A percentile compares a stretch with the other conserved stretches of the same genome.
Evolutionary conservation across 2,113 vertebrate genomes (phyloP).

Genomic region (Ameiurus melas): DNA sequence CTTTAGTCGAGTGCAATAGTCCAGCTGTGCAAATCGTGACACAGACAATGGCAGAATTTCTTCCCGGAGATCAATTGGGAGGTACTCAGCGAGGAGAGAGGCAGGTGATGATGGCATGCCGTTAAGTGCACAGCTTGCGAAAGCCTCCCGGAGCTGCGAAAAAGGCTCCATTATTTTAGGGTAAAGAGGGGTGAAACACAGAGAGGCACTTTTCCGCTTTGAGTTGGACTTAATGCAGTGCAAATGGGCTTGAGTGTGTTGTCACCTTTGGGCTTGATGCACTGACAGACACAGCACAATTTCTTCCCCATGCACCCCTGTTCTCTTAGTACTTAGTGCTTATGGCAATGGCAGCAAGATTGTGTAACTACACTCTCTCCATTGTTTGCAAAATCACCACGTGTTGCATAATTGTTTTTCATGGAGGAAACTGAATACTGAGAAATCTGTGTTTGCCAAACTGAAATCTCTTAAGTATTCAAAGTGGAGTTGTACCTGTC

Average conservation of each 20-base stretch:
- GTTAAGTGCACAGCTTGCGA: conserved; percentile 51
- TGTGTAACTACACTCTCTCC: conserved; percentile 29
- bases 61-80: conserved; percentile 43
- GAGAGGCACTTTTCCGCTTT: conserved; percentile 49
- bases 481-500: background rate
- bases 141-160: conserved; percentile 44
- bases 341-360: conserved; percentile 13
- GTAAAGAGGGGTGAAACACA: conserved; percentile 53
- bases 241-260: conserved; percentile 48
- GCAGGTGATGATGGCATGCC: conserved; percentile 40
- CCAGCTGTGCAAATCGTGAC: conserved; percentile 34
- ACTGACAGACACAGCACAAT: conserved; percentile 34
- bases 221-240: conserved; percentile 43
- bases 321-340: conserved; percentile 28
- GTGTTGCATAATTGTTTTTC: background rate
- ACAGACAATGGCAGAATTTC: conserved; percentile 50
- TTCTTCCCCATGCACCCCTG: conserved; percentile 14
- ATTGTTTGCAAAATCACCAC: conserved; percentile 38
- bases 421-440: background rate
- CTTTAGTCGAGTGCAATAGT: conserved; percentile 34
- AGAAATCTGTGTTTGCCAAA: background rate
- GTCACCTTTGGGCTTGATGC: conserved; percentile 52
- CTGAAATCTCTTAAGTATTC: conserved; percentile 13
- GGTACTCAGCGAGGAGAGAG: conserved; percentile 38
- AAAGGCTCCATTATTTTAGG: conserved; percentile 55